Conservation (phyloP, 2,888 invertebrate genomes). For the Pristionchus fissidentatus region DNA sequence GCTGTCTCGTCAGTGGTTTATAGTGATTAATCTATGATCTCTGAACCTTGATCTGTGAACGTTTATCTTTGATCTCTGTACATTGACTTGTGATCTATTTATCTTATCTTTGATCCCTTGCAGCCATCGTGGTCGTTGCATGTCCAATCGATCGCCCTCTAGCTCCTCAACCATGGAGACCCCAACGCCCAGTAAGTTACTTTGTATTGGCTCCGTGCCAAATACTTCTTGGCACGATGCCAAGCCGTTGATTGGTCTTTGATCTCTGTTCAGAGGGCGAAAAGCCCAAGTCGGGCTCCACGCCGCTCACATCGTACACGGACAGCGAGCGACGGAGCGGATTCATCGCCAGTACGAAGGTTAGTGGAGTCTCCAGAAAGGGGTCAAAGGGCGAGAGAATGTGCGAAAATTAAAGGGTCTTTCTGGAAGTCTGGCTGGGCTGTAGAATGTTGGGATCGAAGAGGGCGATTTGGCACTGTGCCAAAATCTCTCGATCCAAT, state of each 20-base stretch:
- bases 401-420: background rate
- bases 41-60: background rate
- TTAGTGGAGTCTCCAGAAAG: background rate
- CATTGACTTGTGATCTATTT: background rate
- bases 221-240: background rate
- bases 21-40: background rate
- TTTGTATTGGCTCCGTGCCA: background rate
- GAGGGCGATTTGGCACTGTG: too few relatives aligned
- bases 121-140: background rate
- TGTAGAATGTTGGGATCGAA: too few relatives aligned
- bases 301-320: background rate
- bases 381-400: background rate
- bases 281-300: background rate
- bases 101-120: background rate
- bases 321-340: conserved; percentile 40
- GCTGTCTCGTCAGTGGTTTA: too few relatives aligned
- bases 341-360: conserved; percentile 38
- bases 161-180: background rate
- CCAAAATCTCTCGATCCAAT: too few relatives aligned
- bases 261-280: background rate
- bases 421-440: too few relatives aligned
- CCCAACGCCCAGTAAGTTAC: conserved; percentile 6
- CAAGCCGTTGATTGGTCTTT: background rate
- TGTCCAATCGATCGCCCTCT: background rate
- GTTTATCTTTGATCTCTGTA: background rate